Percentiles rank a stretch among this genome's conserved stretches.
Evolutionary conservation across 2,113 vertebrate genomes (phyloP).

Genomic region (Forbesichthys papilliferus): DNA sequence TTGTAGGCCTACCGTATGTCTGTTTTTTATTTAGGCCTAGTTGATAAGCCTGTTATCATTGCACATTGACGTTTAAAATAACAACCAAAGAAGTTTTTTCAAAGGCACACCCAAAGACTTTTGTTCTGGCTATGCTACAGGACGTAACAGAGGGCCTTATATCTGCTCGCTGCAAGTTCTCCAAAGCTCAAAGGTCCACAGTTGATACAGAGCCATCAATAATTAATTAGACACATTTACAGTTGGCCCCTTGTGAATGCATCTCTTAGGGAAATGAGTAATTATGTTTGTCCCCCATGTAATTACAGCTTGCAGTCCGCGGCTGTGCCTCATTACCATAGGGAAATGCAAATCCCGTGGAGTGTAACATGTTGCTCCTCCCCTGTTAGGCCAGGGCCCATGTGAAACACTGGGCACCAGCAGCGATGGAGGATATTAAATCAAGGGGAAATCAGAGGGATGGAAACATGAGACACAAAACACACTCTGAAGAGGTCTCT

Average conservation of each 20-base stretch:
- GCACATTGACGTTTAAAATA: too few relatives aligned
- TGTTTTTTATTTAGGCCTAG: too few relatives aligned
- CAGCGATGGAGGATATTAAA: conserved; percentile 15
- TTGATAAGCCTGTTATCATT: too few relatives aligned
- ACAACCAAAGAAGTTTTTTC: too few relatives aligned
- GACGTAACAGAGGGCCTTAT: conserved; percentile 4
- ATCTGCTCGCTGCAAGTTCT: conserved; percentile 23
- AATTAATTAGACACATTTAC: conserved; percentile 68
- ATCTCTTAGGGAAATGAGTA: conserved; percentile 66
- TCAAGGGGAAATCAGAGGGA: conserved; percentile 13
- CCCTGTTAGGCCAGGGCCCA: conserved; percentile 21
- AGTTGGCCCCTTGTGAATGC: conserved; percentile 54
- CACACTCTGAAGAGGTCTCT: not conserved
- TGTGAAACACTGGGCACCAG: too few relatives aligned
- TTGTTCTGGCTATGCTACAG: not conserved
- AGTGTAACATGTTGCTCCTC: conserved; percentile 51
- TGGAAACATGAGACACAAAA: not conserved
- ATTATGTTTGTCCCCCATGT: conserved; percentile 65
- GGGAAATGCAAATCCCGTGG: conserved; percentile 48
- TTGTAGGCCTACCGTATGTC: too few relatives aligned
- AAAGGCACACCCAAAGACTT: too few relatives aligned
- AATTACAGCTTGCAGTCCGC: conserved; percentile 66
- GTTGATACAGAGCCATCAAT: conserved; percentile 54
- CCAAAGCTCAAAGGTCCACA: conserved; percentile 30
- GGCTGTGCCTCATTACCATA: conserved; percentile 58